Evolutionary conservation across 2,113 vertebrate species (phyloP).

Genomic region (Brachyhypopomus gauderio): DNA sequence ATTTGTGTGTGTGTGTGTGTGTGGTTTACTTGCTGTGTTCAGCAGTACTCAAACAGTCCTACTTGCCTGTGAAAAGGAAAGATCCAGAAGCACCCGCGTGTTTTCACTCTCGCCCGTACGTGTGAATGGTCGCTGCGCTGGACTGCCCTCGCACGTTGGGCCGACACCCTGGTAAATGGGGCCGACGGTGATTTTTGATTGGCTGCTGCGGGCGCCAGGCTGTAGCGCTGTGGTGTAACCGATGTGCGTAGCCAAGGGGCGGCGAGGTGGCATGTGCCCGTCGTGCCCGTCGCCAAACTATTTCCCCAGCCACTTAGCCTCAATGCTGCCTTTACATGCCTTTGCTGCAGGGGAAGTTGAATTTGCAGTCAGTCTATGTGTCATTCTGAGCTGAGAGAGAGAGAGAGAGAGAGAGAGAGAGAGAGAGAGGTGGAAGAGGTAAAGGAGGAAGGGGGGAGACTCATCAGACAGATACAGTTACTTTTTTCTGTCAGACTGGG

Average conservation of each 20-base stretch:
- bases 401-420: neutral
- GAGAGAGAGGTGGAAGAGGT: neutral
- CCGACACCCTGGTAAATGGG: constrained; percentile 24
- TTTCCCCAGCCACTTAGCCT: constrained; percentile 55
- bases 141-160: neutral
- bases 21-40: neutral
- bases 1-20: constrained; percentile 2
- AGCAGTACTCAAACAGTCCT: neutral
- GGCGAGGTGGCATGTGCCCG: constrained; percentile 33
- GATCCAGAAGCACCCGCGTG: neutral
- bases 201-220: constrained; percentile 33
- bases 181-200: constrained; percentile 29
- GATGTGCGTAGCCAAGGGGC: constrained; percentile 49
- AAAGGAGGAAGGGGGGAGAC: neutral
- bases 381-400: constrained; percentile 38
- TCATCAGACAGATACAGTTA: neutral
- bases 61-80: too few relatives aligned
- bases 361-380: constrained; percentile 38
- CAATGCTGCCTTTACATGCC: constrained; percentile 55
- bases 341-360: constrained; percentile 53
- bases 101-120: neutral
- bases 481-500: neutral
- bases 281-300: constrained; percentile 43
- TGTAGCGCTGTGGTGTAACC: constrained; percentile 45
- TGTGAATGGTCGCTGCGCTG: neutral